Conservation (phyloP, 2,797 vertebrate species). For the Phrynocephalus forsythii region DNA sequence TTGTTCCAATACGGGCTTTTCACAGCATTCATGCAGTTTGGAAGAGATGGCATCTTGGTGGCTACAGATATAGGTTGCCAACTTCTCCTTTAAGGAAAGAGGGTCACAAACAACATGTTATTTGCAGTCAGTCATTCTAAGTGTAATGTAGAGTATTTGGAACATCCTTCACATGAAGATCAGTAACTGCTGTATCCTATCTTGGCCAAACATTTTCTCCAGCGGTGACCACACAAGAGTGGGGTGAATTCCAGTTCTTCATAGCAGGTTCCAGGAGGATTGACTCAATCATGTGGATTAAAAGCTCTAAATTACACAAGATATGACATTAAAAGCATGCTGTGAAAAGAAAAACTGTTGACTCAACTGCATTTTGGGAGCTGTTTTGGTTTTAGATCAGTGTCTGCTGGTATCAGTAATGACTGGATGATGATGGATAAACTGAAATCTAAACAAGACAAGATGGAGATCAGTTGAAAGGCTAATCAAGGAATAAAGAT, state of each 20-base stretch:
- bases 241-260: not conserved
- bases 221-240: too few species aligned
- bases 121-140: not conserved
- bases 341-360: too few species aligned
- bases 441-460: too few species aligned
- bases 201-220: too few species aligned
- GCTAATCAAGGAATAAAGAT: too few species aligned
- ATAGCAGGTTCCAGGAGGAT: not conserved
- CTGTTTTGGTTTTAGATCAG: too few species aligned
- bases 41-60: constrained; percentile 67
- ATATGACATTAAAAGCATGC: too few species aligned
- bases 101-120: not conserved
- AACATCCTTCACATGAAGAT: not conserved
- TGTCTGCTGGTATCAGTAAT: too few species aligned
- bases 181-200: not conserved
- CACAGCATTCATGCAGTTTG: constrained; percentile 72
- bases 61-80: constrained; percentile 63
- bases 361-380: too few species aligned
- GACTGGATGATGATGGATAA: too few species aligned
- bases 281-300: not conserved
- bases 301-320: too few species aligned
- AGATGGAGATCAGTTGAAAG: too few species aligned
- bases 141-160: not conserved
- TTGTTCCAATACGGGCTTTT: constrained; percentile 52
- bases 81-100: constrained; percentile 55